Evolutionary conservation across 2,888 invertebrate species (phyloP).

Genomic region (Drosophila greeni): DNA sequence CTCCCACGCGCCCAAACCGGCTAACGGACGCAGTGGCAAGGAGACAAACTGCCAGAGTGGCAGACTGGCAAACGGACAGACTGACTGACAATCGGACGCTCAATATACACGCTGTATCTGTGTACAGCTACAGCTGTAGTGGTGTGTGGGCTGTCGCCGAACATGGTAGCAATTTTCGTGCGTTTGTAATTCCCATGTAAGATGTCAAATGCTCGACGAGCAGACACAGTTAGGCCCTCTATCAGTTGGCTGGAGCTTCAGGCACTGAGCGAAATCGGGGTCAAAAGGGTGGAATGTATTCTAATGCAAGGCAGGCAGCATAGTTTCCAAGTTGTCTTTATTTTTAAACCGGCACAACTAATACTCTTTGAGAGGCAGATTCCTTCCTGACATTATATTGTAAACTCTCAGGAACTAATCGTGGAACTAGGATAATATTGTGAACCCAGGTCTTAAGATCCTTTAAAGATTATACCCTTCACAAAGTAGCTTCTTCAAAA

Average conservation of each 20-base stretch:
- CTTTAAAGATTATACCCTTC: too few species aligned
- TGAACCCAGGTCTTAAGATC: too few species aligned
- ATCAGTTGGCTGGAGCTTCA: conserved; percentile 30
- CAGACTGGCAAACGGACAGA: conserved; percentile 23
- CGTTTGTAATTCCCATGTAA: conserved; percentile 74
- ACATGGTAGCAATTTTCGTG: conserved; percentile 70
- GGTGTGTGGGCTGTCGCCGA: conserved; percentile 52
- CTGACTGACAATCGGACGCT: conserved; percentile 11
- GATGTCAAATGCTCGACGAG: conserved; percentile 67
- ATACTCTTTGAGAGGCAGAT: neutral
- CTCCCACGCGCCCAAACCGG: conserved; percentile 33
- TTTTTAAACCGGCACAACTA: neutral
- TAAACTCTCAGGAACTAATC: too few species aligned
- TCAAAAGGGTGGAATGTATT: neutral
- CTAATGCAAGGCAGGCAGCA: neutral
- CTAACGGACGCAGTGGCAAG: conserved; percentile 17
- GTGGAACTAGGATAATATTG: too few species aligned
- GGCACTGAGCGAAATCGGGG: conserved; percentile 10
- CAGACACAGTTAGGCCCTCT: conserved; percentile 42
- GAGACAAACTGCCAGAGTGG: conserved; percentile 1
- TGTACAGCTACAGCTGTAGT: conserved; percentile 24
- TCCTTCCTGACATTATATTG: neutral
- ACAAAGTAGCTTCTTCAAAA: too few species aligned
- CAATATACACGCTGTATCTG: conserved; percentile 26
- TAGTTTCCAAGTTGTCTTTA: neutral